Percentiles rank a stretch among this genome's conserved stretches.
phyloP scores from a whole-genome alignment of 2,797 vertebrate species.

The Lateolabrax maculatus region DNA sequence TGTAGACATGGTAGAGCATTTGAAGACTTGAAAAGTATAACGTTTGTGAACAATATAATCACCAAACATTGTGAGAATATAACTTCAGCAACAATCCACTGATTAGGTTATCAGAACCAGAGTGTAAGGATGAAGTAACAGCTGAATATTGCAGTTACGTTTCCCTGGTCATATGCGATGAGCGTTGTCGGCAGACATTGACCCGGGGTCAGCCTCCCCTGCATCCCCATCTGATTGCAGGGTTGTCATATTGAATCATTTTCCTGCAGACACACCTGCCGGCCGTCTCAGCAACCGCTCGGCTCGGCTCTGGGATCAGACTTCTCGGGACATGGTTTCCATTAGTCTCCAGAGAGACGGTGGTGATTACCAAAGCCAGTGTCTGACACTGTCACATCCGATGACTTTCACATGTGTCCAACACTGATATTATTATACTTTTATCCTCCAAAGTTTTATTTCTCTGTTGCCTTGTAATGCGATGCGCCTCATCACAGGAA shows the following conservation, averaged over 20 bases:
- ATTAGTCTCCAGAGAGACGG: constrained; percentile 78
- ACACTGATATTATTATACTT: constrained; percentile 59
- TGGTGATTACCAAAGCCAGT: constrained; percentile 75
- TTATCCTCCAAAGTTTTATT: constrained; percentile 49
- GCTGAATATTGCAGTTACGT: constrained; percentile 43
- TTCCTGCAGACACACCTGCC: constrained; percentile 84
- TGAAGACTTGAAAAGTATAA: constrained; percentile 16
- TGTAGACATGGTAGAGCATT: constrained; percentile 17
- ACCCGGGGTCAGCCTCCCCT: constrained; percentile 73
- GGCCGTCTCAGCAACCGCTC: constrained; percentile 50
- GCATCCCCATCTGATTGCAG: constrained; percentile 83
- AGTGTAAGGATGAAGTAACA: constrained; percentile 62
- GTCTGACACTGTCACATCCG: constrained; percentile 75
- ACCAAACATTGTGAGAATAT: constrained; percentile 60
- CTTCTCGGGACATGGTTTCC: constrained; percentile 82
- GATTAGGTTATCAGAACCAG: constrained; percentile 65
- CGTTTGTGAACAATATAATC: constrained; percentile 54
- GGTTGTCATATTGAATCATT: constrained; percentile 83
- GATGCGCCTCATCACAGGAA: constrained; percentile 56
- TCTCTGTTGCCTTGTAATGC: constrained; percentile 48
- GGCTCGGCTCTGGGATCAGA: constrained; percentile 68
- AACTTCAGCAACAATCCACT: constrained; percentile 55
- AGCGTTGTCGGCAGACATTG: constrained; percentile 80
- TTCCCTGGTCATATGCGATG: constrained; percentile 73
- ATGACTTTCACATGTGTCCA: constrained; percentile 74